Percentiles rank a stretch among this genome's conserved stretches.
Evolutionary conservation across 2,888 invertebrate genomes (phyloP).

Genomic region (Sinodicranocentrus sp.): DNA sequence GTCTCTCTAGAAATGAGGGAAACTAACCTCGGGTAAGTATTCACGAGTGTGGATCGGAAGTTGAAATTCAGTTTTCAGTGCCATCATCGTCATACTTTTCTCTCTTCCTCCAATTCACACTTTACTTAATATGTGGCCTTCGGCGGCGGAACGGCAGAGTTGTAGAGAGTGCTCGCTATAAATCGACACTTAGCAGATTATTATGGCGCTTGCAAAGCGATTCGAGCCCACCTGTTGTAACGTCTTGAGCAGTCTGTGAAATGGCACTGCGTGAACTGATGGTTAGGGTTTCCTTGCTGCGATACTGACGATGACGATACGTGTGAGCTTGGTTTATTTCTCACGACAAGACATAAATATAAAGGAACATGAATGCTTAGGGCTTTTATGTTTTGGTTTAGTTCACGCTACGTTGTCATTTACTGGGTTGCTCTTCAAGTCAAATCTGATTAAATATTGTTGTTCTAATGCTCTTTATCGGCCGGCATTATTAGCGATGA

Average conservation of each 20-base stretch:
- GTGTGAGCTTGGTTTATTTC: slow-evolving; percentile 17
- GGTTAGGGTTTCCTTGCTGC: background rate
- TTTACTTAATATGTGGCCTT: background rate
- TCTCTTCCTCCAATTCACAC: background rate
- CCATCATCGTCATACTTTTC: slow-evolving; percentile 1
- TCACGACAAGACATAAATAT: slow-evolving; percentile 8
- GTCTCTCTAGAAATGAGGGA: too few relatives aligned
- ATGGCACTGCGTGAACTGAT: slow-evolving; percentile 16
- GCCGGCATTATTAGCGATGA: background rate
- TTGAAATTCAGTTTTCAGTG: slow-evolving; percentile 48
- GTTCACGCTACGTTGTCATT: slow-evolving; percentile 12
- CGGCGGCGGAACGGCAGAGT: background rate
- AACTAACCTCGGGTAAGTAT: slow-evolving; percentile 22
- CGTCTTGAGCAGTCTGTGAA: background rate
- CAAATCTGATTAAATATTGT: slow-evolving; percentile 21
- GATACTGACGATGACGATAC: too few relatives aligned
- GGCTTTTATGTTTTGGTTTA: background rate
- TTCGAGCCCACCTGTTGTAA: slow-evolving; percentile 7
- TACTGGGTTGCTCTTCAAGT: background rate
- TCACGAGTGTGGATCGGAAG: slow-evolving; percentile 45
- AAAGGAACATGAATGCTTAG: background rate
- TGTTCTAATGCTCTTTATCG: background rate
- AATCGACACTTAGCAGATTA: slow-evolving; percentile 50
- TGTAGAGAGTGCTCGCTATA: background rate
- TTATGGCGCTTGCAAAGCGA: background rate